Evolutionary conservation across 2,888 invertebrate genomes (phyloP).

Genomic region (Notodromas monacha): DNA sequence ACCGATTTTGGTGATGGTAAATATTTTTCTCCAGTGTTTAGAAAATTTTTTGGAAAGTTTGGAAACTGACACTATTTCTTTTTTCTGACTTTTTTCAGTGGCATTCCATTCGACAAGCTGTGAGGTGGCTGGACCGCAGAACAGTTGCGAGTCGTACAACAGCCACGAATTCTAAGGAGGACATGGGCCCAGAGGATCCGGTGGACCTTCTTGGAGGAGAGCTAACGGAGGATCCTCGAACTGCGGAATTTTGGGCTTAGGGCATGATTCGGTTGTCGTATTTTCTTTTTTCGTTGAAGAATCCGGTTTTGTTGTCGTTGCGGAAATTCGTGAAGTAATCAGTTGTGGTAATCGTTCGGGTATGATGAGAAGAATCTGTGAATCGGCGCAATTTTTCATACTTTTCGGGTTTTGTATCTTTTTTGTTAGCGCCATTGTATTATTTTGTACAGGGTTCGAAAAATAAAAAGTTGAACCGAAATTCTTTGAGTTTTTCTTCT

Average conservation of each 20-base stretch:
- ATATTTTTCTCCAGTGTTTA: conserved; percentile 4
- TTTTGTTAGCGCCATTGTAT: conserved; percentile 4
- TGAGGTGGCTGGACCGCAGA: conserved; percentile 4
- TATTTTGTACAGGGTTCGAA: conserved; percentile 4
- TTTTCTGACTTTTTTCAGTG: conserved; percentile 4
- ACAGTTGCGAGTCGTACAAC: conserved; percentile 4
- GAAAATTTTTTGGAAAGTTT: conserved; percentile 4
- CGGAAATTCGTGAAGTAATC: conserved; percentile 4
- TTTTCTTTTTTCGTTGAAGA: conserved; percentile 4
- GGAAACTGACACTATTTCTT: conserved; percentile 4
- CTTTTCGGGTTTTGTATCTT: conserved; percentile 4
- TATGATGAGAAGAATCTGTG: conserved; percentile 4
- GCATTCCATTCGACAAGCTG: conserved; percentile 4
- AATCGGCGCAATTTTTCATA: conserved; percentile 4
- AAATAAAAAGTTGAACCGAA: conserved; percentile 4
- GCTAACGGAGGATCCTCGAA: conserved; percentile 4
- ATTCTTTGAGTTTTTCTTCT: conserved; percentile 4
- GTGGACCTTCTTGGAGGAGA: conserved; percentile 4
- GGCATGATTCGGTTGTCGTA: conserved; percentile 4
- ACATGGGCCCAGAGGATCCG: conserved; percentile 4
- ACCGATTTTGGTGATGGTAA: conserved; percentile 4
- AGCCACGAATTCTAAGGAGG: conserved; percentile 4
- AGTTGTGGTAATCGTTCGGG: conserved; percentile 4
- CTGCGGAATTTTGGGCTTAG: conserved; percentile 4
- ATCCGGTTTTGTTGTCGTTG: conserved; percentile 4